Evolutionary conservation across 2,888 invertebrate species (phyloP), one percentile per base, ranked within the genome.

Genomic region (Trimorus sp.): DNA sequence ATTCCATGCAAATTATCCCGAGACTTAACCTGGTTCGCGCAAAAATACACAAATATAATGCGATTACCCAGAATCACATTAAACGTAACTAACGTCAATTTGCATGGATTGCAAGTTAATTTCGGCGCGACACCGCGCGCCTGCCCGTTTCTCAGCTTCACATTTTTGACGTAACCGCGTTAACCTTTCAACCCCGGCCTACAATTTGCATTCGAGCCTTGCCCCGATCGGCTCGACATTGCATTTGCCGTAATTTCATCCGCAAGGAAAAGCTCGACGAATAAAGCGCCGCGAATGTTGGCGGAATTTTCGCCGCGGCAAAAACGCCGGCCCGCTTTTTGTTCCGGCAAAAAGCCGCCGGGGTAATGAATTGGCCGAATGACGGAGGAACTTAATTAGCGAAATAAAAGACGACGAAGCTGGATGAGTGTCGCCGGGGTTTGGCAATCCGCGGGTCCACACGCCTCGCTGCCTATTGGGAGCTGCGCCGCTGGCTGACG

Each of bases 1-100:
- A 56, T 53, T 53, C 40, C 15, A 76, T 66, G 62, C 40, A 73
- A 81, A 73, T 81, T 49, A 62, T 14, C 45, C 9, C n/a, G 40
- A 36, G 38, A 38, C 45, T 51, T 60, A 62, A 49, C 45, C 53
- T 37, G 48, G 66, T 65, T 75, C 42, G 60, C 12, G 48, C 38
- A 71, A 80, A 76, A 80, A 80, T 71, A 66, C 59, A 76, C 71
- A 68, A 65, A 62, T 65, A 66, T 69, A 73, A 79, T 65, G 48
- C 59, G 65, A 59, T 71, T 56, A 59, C 56, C 54, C 60, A 40
- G 11, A 80, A 80, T 70, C 37, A 42, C 70, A 71, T 80, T 75
- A 71, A 70, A 65, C 16, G 40, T 16, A 58, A 75, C 51, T 70
- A 75, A 70, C 71, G 71, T 71, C 80, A 80, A 75, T 80, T 80